Conservation (phyloP, 2,797 vertebrate species). For the Parauchenoglanis ngamensis region DNA sequence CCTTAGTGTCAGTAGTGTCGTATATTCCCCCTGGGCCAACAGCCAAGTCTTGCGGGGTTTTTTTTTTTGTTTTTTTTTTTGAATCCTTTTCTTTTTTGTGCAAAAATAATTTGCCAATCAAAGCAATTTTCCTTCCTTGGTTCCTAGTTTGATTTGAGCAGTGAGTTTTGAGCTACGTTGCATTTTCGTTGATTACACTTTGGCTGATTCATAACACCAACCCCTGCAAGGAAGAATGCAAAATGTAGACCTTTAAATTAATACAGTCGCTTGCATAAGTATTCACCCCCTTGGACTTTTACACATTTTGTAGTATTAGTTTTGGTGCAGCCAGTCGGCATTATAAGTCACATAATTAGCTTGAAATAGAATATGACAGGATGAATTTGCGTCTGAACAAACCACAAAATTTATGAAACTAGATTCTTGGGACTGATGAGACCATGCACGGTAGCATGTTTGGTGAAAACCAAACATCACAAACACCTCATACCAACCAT, state of each 20-base stretch:
- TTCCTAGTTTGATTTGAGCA: slow-evolving; percentile 79
- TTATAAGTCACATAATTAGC: background rate
- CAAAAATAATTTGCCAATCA: slow-evolving; percentile 67
- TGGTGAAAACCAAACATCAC: no score
- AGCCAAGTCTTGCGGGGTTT: background rate
- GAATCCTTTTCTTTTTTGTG: background rate
- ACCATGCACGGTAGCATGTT: no score
- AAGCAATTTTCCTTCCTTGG: slow-evolving; percentile 76
- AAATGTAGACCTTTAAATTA: background rate
- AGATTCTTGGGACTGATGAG: no score
- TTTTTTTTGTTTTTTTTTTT: background rate
- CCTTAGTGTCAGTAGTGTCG: background rate
- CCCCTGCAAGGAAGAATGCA: slow-evolving; percentile 34
- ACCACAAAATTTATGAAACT: no score
- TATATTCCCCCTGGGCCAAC: background rate
- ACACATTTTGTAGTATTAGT: background rate
- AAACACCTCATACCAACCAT: no score
- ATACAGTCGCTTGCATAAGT: background rate
- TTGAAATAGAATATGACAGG: background rate
- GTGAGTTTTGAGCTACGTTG: slow-evolving; percentile 59
- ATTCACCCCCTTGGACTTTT: background rate
- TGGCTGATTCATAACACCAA: slow-evolving; percentile 46
- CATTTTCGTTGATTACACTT: slow-evolving; percentile 64
- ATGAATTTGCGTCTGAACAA: no score
- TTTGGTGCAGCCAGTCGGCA: background rate